A percentile compares a stretch with the other conserved stretches of the same genome.
Conservation (phyloP, 1,140 invertebrate genomes). For the Dendroctonus valens region DNA sequence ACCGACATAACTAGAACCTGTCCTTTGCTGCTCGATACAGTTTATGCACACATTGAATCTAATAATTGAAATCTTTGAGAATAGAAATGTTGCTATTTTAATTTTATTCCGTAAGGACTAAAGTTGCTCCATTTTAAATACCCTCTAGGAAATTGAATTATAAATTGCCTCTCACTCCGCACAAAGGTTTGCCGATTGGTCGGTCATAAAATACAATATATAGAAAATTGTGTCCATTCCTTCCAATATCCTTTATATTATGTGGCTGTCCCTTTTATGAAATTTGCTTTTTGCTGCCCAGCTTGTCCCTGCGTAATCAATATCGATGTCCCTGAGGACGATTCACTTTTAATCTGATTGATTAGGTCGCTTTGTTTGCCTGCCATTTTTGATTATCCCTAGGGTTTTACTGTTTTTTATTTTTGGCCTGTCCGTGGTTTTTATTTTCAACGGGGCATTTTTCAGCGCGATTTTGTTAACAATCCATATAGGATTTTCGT, state of each 20-base stretch:
- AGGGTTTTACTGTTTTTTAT: conserved; percentile 17
- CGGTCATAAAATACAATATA: conserved; percentile 4
- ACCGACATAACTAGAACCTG: too few species aligned
- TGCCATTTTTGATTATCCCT: conserved; percentile 24
- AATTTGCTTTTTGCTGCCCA: conserved; percentile 19
- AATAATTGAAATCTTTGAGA: too few species aligned
- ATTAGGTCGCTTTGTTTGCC: conserved; percentile 34
- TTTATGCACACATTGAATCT: too few species aligned
- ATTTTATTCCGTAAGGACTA: too few species aligned
- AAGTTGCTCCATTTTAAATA: too few species aligned
- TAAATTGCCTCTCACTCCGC: background rate
- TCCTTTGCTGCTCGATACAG: too few species aligned
- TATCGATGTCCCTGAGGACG: conserved; percentile 25
- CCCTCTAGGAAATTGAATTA: too few species aligned
- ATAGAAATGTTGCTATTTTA: too few species aligned
- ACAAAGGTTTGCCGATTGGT: conserved; percentile 2
- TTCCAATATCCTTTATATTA: conserved; percentile 2
- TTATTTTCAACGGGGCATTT: too few species aligned
- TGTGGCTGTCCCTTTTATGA: conserved; percentile 9
- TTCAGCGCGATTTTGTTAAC: too few species aligned
- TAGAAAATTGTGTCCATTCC: conserved; percentile 3
- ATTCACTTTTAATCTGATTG: conserved; percentile 40
- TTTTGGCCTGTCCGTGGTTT: background rate
- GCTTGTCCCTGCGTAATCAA: conserved; percentile 23
- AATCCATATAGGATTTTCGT: too few species aligned